Evolutionary conservation across 2,113 vertebrate species (phyloP).

Genomic region (Odocoileus hemionus): DNA sequence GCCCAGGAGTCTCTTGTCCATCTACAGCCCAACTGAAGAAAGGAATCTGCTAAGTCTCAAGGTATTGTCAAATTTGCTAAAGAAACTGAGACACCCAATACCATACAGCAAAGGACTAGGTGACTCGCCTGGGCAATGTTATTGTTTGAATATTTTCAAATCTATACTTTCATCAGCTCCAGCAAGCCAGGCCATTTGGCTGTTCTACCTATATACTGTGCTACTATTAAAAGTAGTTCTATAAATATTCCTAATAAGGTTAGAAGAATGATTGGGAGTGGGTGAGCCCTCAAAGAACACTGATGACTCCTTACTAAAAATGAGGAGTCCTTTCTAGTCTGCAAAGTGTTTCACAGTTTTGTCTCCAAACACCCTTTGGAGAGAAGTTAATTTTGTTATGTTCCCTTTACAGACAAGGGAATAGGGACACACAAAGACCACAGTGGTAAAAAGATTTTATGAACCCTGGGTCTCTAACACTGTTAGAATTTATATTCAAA

Average conservation of each 20-base stretch:
- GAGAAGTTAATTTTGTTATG: constrained; percentile 5
- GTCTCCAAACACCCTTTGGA: constrained; percentile 3
- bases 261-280: not conserved
- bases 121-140: not conserved
- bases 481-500: not conserved
- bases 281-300: constrained; percentile 8
- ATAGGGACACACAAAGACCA: not conserved
- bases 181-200: not conserved
- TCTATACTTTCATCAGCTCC: constrained; percentile 2
- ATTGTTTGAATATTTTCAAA: constrained; percentile 19
- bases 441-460: not conserved
- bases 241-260: constrained; percentile 35
- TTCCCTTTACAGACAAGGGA: constrained; percentile 6
- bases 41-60: not conserved
- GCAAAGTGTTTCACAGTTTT: not conserved
- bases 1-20: not conserved
- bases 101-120: not conserved
- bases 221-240: constrained; percentile 19
- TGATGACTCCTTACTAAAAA: constrained; percentile 24
- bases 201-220: not conserved
- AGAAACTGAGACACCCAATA: constrained; percentile 5
- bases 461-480: not conserved
- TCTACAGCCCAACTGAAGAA: not conserved
- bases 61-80: not conserved
- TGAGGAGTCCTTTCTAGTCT: not conserved